Conservation (phyloP, 2,113 vertebrate species). For the Pelmatolapia mariae region DNA sequence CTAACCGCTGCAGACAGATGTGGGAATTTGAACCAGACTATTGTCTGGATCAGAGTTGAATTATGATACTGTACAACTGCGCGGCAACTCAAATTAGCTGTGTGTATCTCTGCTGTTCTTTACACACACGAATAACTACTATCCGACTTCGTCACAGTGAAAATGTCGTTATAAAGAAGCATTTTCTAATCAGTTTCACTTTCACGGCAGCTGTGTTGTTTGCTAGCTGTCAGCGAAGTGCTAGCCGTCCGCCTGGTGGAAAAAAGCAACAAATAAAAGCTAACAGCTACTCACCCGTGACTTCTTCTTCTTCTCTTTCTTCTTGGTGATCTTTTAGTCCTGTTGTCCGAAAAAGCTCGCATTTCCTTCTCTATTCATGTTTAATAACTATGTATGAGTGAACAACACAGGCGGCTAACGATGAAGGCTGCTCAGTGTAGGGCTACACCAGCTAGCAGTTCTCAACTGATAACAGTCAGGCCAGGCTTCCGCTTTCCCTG, state of each 20-base stretch:
- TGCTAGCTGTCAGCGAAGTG: neutral
- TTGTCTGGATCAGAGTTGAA: constrained; percentile 5
- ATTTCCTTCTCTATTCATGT: neutral
- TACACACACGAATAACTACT: neutral
- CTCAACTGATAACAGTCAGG: constrained; percentile 6
- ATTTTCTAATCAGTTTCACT: neutral
- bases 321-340: neutral
- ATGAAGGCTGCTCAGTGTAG: neutral
- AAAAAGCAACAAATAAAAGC: neutral
- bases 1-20: constrained; percentile 4
- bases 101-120: neutral
- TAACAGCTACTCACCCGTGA: neutral
- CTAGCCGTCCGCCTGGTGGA: neutral
- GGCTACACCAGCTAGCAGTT: neutral
- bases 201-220: neutral
- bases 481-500: constrained; percentile 23
- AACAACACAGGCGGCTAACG: neutral
- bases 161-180: neutral
- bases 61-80: neutral
- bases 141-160: fast-evolving
- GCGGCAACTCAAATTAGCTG: neutral
- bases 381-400: neutral
- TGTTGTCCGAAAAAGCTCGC: neutral
- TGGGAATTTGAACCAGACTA: neutral
- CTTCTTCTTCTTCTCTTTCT: neutral